These are phyloP conservation scores for Eilema sororculum DNA, from an alignment of 2,888 invertebrate genomes.

Conservation along the genomic window DNA sequence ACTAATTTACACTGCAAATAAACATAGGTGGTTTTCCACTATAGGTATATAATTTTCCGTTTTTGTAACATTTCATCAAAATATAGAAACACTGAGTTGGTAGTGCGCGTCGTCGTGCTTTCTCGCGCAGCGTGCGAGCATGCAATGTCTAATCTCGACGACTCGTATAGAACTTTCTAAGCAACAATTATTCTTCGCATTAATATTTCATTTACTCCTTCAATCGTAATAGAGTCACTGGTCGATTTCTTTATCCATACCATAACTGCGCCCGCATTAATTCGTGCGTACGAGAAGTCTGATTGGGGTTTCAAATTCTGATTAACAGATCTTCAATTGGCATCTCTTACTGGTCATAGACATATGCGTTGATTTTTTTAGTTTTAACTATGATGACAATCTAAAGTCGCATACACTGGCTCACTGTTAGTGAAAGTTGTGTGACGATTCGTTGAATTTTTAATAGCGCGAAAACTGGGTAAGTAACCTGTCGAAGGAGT, in stretches of 20 bases:
- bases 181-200: constrained; percentile 85
- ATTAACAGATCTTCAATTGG: constrained; percentile 18
- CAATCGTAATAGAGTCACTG: constrained; percentile 66
- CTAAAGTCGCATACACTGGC: constrained; percentile 59
- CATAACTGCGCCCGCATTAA: constrained; percentile 24
- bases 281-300: constrained; percentile 17
- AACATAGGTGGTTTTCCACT: constrained; percentile 4
- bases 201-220: constrained; percentile 83
- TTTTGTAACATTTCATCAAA: constrained; percentile 22
- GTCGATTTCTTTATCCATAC: constrained; percentile 52
- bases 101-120: constrained; percentile 74
- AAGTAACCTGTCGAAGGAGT: constrained; percentile 78
- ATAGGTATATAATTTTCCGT: constrained; percentile 13
- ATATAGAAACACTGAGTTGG: constrained; percentile 25
- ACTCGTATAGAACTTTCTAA: constrained; percentile 84
- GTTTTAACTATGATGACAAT: constrained; percentile 52
- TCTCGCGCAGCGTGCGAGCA: constrained; percentile 85
- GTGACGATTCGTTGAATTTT: constrained; percentile 83
- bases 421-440: constrained; percentile 82
- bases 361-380: constrained; percentile 36
- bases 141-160: constrained; percentile 83
- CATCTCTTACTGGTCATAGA: constrained; percentile 25
- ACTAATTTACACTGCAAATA: background rate
- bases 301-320: constrained; percentile 19
- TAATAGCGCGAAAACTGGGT: constrained; percentile 82